Evolutionary conservation across 2,113 vertebrate species (phyloP).

Genomic region (Ceyx margarethae): DNA sequence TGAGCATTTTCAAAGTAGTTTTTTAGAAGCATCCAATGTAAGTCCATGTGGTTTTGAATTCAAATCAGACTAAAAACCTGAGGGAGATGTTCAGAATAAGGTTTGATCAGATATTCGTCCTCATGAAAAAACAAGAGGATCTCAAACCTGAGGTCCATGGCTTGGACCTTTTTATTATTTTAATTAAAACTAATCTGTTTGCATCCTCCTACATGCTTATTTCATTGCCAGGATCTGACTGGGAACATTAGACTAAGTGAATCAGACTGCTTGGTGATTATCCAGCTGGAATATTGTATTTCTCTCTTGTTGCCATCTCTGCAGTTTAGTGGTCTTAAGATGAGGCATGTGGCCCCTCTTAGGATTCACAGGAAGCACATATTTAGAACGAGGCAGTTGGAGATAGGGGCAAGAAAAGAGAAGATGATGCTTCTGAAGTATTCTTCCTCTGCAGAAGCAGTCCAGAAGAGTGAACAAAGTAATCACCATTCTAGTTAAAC

Average conservation of each 20-base stretch:
- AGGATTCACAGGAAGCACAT: not conserved
- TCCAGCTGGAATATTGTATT: conserved; percentile 48
- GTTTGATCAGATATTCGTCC: not conserved
- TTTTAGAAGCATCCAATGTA: not conserved
- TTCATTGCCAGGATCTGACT: conserved; percentile 58
- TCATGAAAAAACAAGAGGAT: not conserved
- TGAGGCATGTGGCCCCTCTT: not conserved
- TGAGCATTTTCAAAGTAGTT: not conserved
- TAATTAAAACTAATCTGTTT: conserved; percentile 58
- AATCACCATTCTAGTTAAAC: not conserved
- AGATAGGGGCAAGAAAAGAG: not conserved
- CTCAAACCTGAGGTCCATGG: not conserved
- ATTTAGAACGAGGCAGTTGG: not conserved
- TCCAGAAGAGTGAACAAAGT: not conserved
- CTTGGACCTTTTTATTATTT: conserved; percentile 34
- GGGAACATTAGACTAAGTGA: conserved; percentile 60
- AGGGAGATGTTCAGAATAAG: not conserved
- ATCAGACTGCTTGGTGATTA: conserved; percentile 56
- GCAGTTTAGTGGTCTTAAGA: conserved; percentile 16
- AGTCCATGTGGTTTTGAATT: not conserved
- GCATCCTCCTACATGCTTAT: conserved; percentile 41
- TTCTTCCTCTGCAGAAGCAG: not conserved
- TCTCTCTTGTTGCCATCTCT: conserved; percentile 35
- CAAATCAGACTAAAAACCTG: not conserved
- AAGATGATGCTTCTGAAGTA: not conserved